A percentile compares a stretch with the other conserved stretches of the same genome.
These are phyloP conservation scores for Laticauda colubrina DNA, from an alignment of 2,113 vertebrate species.

Conservation along the genomic window DNA sequence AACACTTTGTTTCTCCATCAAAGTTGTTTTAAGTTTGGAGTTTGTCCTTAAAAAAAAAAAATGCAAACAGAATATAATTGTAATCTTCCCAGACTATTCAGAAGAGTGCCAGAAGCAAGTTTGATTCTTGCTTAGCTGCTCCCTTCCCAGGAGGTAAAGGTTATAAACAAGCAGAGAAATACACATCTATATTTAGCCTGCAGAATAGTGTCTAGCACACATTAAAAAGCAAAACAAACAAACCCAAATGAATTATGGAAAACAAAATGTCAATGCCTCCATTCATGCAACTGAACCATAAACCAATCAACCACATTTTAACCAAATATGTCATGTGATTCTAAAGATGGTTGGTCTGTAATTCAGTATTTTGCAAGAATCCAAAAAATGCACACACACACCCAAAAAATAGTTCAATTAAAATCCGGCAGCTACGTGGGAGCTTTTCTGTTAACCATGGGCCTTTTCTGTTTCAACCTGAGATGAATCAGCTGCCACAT, in stretches of 20 bases:
- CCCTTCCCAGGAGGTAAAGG: constrained; percentile 10
- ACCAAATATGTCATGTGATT: neutral
- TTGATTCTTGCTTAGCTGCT: constrained; percentile 45
- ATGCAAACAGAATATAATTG: neutral
- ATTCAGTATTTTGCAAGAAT: neutral
- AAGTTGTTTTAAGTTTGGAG: neutral
- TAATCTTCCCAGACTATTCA: neutral
- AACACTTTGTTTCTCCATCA: neutral
- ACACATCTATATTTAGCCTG: constrained; percentile 50
- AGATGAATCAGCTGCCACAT: neutral
- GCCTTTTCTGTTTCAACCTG: neutral
- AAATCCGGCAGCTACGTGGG: neutral
- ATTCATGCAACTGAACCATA: neutral
- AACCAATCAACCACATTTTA: neutral
- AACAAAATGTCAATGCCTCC: neutral
- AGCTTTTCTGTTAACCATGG: neutral
- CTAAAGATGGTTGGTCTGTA: neutral
- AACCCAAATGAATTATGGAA: neutral
- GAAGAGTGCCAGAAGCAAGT: neutral
- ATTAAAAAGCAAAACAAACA: neutral
- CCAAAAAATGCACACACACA: neutral
- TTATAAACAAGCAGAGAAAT: constrained; percentile 43
- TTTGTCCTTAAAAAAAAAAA: neutral
- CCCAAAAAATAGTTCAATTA: neutral
- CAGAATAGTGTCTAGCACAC: neutral